Conservation (phyloP, 1,140 invertebrate genomes). For the Cydia strobilella region DNA sequence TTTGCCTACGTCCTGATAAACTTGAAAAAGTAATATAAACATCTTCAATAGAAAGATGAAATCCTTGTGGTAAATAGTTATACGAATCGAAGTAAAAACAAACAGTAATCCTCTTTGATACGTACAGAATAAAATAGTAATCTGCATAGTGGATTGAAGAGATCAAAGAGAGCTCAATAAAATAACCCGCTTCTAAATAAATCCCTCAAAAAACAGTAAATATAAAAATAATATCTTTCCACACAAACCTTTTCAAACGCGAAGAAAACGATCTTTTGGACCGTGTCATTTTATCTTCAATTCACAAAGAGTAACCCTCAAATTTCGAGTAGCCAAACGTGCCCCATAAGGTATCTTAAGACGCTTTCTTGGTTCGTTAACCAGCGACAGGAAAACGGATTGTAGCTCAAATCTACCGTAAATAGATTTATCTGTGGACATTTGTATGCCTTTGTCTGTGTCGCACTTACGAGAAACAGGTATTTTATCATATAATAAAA, state of each 20-base stretch:
- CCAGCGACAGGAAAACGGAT: slow-evolving; percentile 37
- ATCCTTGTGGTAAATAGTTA: no score
- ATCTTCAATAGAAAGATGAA: no score
- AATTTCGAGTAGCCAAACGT: not conserved
- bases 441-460: slow-evolving; percentile 25
- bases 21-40: no score
- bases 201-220: not conserved
- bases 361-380: slow-evolving; percentile 40
- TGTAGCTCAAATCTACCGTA: slow-evolving; percentile 54
- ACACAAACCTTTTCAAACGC: not conserved
- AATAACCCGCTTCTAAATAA: not conserved
- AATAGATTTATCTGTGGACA: slow-evolving; percentile 46
- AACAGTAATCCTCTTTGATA: no score
- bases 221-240: not conserved
- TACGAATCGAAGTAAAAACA: no score
- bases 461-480: not conserved
- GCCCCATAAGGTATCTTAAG: slow-evolving; percentile 16
- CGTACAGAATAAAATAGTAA: no score
- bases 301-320: slow-evolving; percentile 16
- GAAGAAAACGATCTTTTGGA: not conserved
- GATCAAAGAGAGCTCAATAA: not conserved
- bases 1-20: no score
- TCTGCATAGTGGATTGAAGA: not conserved
- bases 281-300: not conserved
- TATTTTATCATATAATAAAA: slow-evolving; percentile 30